Base-by-base conservation (phyloP, 2,113 vertebrate species). In the Aplodontia rufa region DNA sequence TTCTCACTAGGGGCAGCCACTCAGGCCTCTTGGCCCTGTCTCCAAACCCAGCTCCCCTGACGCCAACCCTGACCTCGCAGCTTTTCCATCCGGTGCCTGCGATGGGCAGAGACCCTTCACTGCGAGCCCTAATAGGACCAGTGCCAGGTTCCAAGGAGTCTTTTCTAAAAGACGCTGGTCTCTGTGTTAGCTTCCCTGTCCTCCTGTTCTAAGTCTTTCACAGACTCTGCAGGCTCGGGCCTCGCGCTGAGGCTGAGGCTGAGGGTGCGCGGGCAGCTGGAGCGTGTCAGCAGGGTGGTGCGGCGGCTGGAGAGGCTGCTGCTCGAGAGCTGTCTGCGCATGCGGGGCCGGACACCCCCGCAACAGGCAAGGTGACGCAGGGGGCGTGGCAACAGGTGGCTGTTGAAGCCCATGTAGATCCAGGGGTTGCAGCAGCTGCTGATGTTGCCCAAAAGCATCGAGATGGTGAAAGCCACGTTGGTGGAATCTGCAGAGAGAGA, bases 341-440 rank as follows among this genome's bases (percentile, higher is more conserved):
- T 79, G 32, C 42, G 13, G 0, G 90, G 40, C 62, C 35, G 22
- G 3, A 88, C 53, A 0, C 92, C 14, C 42, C 97, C 16, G 1
- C 97, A 82, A 91, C 98, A 98, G 96, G 84, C 58, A 22, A 97
- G 93, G 42, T 69, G 97, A 40, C 40, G 91, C 0, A 97, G 89
- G 2, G 75, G 5, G 0, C 4, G 94, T 0, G 97, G 98, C 49
- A 98, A 91, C 22, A 98, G 97, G 84, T 98, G 98, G 35, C 98
- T 98, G 6, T 98, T 98, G 98, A 99, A 99, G 93, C 97, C 98
- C 98, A 99, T 98, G 97, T 98, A 99, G 81, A 99, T 98, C 98
- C 99, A 99, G 92, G 99, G 99, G 96, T 99, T 99, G 97, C 98
- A 98, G 97, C 99, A 99, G 98, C 99, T 99, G 98, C 98, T 99